Conservation (phyloP, 1,140 invertebrate species). For the Maconellicoccus hirsutus region DNA sequence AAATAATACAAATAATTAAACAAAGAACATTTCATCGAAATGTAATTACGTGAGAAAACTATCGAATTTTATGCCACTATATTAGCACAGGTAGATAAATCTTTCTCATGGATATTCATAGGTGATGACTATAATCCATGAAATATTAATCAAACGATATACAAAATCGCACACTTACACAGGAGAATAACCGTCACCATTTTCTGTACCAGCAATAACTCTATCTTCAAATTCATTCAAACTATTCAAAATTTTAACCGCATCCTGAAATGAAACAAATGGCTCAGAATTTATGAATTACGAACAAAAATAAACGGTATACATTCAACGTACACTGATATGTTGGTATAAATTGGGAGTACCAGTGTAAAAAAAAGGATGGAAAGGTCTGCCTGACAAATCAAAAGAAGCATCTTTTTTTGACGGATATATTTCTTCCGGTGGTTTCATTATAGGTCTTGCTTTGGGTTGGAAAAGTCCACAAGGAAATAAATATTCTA, state of each 20-base stretch:
- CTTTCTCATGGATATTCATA: too few relatives aligned
- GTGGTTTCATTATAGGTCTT: slow-evolving; percentile 73
- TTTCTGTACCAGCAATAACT: slow-evolving; percentile 46
- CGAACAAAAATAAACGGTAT: too few relatives aligned
- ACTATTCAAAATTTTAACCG: slow-evolving; percentile 48
- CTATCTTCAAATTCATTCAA: slow-evolving; percentile 56
- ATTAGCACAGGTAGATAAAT: too few relatives aligned
- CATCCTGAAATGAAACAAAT: slow-evolving; percentile 40
- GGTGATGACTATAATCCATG: too few relatives aligned
- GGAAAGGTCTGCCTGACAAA: slow-evolving; percentile 69
- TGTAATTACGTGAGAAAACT: too few relatives aligned
- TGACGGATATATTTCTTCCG: slow-evolving; percentile 70
- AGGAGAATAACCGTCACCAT: slow-evolving; percentile 43
- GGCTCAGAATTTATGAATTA: too few relatives aligned
- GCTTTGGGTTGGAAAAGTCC: slow-evolving; percentile 71
- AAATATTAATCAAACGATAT: too few relatives aligned
- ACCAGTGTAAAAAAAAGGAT: slow-evolving; percentile 81
- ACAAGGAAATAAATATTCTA: slow-evolving; percentile 84
- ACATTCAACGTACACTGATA: slow-evolving; percentile 67
- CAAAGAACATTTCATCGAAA: too few relatives aligned
- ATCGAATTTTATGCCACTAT: too few relatives aligned
- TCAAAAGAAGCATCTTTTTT: slow-evolving; percentile 85
- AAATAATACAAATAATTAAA: too few relatives aligned
- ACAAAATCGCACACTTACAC: slow-evolving; percentile 54
- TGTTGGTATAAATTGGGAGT: slow-evolving; percentile 69